These are phyloP conservation scores for Harlomillsia oculata DNA, from an alignment of 1,140 invertebrate species.

Conservation along the genomic window DNA sequence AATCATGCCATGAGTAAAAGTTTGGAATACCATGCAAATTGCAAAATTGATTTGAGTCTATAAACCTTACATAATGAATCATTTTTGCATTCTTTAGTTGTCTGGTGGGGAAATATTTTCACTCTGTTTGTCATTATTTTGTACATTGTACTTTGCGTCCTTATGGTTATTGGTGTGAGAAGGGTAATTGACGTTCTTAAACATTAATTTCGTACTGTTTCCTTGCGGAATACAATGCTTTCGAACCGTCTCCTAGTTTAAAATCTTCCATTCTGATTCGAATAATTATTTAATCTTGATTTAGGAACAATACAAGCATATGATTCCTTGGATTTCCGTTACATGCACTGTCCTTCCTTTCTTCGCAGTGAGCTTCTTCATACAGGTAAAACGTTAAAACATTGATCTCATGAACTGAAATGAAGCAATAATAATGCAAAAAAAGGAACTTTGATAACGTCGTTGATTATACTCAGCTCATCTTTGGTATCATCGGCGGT, in stretches of 20 bases:
- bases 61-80: background rate
- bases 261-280: background rate
- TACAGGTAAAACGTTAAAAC: conserved; percentile 16
- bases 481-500: conserved; percentile 30
- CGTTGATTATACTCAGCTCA: conserved; percentile 13
- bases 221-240: background rate
- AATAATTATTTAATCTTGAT: background rate
- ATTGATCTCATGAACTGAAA: background rate
- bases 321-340: conserved; percentile 34
- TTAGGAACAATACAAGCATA: conserved; percentile 34
- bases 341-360: conserved; percentile 31
- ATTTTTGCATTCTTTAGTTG: conserved; percentile 11
- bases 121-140: conserved; percentile 26
- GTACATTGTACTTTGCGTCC: conserved; percentile 26
- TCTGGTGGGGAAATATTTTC: conserved; percentile 36
- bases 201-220: background rate
- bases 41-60: background rate
- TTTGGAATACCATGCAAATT: background rate
- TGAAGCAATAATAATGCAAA: background rate
- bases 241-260: background rate
- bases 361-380: conserved; percentile 25
- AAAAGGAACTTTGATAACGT: background rate
- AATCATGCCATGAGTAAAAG: background rate
- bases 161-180: conserved; percentile 30
- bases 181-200: conserved; percentile 13